Evolutionary conservation across 1,140 invertebrate species (phyloP), one percentile per base, ranked within the genome.

Genomic region (Tyrophagus putrescentiae): DNA sequence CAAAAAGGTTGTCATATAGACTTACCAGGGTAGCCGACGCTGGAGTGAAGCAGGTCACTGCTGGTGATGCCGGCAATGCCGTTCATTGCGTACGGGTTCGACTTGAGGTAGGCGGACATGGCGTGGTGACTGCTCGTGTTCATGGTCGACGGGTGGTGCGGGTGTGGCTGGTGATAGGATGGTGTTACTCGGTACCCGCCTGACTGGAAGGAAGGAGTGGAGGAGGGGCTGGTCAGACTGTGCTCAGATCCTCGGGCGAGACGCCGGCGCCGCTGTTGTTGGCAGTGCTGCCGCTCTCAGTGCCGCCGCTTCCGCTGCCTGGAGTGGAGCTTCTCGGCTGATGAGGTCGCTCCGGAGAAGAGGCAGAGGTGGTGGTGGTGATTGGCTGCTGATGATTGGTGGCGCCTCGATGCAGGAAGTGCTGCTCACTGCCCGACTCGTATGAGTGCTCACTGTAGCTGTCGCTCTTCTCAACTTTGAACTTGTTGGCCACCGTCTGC

Each of bases 1-100:
- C n/a, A n/a, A n/a, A n/a, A n/a, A n/a, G n/a, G n/a, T n/a, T n/a
- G n/a, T n/a, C n/a, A n/a, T n/a, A 39, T 39, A 29, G 44, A 61
- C 70, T 69, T 68, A 73, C 71, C 68, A 62, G 71, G 70, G 62
- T 72, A 73, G n/a, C 70, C 70, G 68, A 73, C 71, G 9, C 71
- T 70, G 11, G 72, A 70, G 60, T 74, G 73, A 28, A 74, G 67
- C 25, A 73, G 67, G 54, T 74, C 72, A 3, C 71, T 67, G 7
- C 70, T 67, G 18, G 69, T 67, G 21, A 73, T 63, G 39, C 71
- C 72, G 7, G 56, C 56, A 32, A 74, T 69, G 44, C 72, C 72
- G 62, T 74, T 74, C 57, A 74, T 72, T 13, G 71, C 68, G 64
- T 73, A 74, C 25, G 71, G 71, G 13, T 67, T 59, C 16, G 66